Conservation (phyloP, 2,888 invertebrate species). For the Cataglyphis altisquamis region DNA sequence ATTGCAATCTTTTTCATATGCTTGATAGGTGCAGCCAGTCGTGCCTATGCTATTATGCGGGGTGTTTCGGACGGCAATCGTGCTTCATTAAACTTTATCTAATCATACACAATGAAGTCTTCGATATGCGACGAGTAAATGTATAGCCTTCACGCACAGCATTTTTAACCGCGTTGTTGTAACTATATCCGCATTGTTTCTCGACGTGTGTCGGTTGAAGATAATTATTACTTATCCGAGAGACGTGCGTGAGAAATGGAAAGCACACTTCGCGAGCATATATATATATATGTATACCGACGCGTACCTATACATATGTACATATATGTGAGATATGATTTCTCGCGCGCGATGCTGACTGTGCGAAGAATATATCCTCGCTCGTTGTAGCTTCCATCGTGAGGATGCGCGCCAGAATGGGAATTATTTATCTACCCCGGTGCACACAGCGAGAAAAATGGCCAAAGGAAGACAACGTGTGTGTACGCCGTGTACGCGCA, state of each 20-base stretch:
- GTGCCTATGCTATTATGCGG: conserved; percentile 41
- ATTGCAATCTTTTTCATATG: conserved; percentile 42
- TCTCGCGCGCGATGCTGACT: conserved; percentile 35
- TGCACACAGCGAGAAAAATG: conserved; percentile 36
- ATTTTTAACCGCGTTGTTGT: conserved; percentile 31
- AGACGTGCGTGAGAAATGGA: conserved; percentile 60
- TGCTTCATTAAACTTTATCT: conserved; percentile 8
- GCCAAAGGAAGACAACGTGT: not conserved
- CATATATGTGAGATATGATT: conserved; percentile 42
- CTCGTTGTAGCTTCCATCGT: conserved; percentile 23
- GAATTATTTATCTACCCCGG: conserved; percentile 46
- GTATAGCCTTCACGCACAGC: conserved; percentile 6
- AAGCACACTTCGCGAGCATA: conserved; percentile 33
- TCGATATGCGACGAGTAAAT: not conserved
- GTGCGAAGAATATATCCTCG: conserved; percentile 44
- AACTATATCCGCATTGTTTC: conserved; percentile 29
- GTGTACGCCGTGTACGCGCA: not conserved
- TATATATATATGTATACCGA: conserved; percentile 1
- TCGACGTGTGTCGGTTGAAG: conserved; percentile 30
- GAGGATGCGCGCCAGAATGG: conserved; percentile 39
- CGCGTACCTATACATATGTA: not conserved
- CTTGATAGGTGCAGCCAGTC: conserved; percentile 39
- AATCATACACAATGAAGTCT: conserved; percentile 8
- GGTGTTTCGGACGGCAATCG: not conserved
- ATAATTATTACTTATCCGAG: conserved; percentile 60